Conservation (phyloP, 2,888 invertebrate species). For the Melinopterus prodromus region DNA sequence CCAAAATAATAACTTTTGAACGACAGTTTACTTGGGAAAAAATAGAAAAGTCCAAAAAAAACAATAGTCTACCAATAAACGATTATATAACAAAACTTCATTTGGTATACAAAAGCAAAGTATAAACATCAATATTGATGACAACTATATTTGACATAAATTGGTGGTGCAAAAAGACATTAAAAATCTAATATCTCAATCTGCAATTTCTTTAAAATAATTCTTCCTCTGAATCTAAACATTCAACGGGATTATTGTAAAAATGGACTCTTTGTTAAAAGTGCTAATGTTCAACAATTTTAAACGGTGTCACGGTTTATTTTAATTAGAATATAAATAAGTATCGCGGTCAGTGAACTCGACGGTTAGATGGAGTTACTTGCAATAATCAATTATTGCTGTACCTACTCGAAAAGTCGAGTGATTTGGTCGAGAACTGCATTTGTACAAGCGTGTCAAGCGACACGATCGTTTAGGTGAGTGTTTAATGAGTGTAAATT, state of each 20-base stretch:
- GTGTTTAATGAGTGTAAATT: background rate
- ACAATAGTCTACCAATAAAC: too few relatives aligned
- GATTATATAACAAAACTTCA: too few relatives aligned
- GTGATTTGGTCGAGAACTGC: background rate
- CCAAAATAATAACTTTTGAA: too few relatives aligned
- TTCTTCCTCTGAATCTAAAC: too few relatives aligned
- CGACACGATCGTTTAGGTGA: background rate
- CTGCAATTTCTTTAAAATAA: too few relatives aligned
- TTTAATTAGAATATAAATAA: conserved; percentile 31
- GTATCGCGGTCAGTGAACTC: conserved; percentile 25
- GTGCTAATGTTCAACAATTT: conserved; percentile 26
- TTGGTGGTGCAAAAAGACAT: too few relatives aligned
- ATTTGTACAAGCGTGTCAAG: background rate
- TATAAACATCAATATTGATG: too few relatives aligned
- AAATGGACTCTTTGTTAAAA: conserved; percentile 26
- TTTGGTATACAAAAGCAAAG: too few relatives aligned
- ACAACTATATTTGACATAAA: too few relatives aligned
- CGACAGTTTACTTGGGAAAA: too few relatives aligned
- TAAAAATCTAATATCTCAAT: too few relatives aligned
- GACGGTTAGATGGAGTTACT: background rate
- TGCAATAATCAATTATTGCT: background rate
- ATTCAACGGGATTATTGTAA: background rate
- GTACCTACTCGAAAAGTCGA: background rate
- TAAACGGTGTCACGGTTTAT: conserved; percentile 34
- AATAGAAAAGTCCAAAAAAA: too few relatives aligned